These are phyloP conservation scores for Pyrgilauda ruficollis DNA, from an alignment of 2,113 vertebrate species.

Conservation along the genomic window DNA sequence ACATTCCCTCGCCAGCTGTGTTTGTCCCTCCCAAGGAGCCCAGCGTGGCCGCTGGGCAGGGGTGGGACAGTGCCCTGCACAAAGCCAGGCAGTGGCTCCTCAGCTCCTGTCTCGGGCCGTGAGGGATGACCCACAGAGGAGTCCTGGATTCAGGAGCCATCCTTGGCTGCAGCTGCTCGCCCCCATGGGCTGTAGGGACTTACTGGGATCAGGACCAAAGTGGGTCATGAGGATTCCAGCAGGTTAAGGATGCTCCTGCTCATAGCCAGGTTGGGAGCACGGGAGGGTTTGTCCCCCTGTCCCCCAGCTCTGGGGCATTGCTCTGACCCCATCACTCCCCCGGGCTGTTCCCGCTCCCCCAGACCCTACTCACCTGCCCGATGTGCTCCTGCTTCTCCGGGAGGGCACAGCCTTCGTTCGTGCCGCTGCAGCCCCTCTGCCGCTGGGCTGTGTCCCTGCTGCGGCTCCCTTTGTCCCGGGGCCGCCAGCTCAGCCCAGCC, in stretches of 20 bases:
- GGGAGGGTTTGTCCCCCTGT: background rate
- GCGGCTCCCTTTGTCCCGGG: accelerated
- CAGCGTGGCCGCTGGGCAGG: accelerated
- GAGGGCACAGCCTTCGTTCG: background rate
- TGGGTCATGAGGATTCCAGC: background rate
- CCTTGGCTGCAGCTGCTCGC: background rate
- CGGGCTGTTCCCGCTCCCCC: accelerated
- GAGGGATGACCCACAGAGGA: background rate
- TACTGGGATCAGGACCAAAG: background rate
- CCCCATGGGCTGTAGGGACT: accelerated
- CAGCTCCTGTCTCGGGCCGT: accelerated
- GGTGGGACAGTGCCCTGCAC: background rate
- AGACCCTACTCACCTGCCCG: background rate
- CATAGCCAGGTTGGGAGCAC: background rate
- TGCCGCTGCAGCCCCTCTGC: background rate
- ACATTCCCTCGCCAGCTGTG: accelerated
- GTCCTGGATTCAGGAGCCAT: background rate
- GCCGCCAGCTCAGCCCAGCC: accelerated
- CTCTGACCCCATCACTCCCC: background rate
- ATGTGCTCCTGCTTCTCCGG: accelerated
- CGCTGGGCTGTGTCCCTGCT: background rate
- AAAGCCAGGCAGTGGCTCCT: accelerated
- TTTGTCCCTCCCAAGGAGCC: background rate
- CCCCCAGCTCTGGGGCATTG: accelerated
- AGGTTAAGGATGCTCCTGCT: background rate